Percentiles rank a stretch among this genome's conserved stretches.
Conservation (phyloP, 2,113 vertebrate species). For the Nothocercus julius region DNA sequence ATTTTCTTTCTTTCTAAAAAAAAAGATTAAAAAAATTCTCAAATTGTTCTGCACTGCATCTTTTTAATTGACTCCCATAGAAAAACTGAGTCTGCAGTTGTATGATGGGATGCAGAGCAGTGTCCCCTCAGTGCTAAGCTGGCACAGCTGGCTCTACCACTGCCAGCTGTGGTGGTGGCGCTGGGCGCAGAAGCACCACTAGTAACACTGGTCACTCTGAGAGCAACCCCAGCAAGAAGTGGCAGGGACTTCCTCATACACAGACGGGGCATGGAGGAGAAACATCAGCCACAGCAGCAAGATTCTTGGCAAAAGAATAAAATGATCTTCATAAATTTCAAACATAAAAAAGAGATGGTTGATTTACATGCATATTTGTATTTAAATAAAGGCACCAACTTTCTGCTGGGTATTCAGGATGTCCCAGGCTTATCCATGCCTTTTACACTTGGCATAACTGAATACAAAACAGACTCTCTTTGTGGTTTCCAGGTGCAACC, state of each 20-base stretch:
- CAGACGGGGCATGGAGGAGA: background rate
- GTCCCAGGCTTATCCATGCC: background rate
- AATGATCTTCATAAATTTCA: background rate
- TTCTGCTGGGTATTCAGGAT: background rate
- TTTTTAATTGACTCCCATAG: background rate
- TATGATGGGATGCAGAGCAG: background rate
- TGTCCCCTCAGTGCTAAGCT: background rate
- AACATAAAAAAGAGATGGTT: background rate
- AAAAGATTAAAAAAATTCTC: background rate
- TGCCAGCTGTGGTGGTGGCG: background rate
- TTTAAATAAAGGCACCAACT: background rate
- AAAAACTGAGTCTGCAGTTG: background rate
- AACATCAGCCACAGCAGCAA: background rate
- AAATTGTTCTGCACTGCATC: background rate
- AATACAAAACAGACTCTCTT: background rate
- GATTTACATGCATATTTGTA: background rate
- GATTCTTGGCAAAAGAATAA: background rate
- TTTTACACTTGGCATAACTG: background rate
- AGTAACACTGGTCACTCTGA: background rate
- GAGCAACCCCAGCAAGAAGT: background rate
- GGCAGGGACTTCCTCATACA: background rate
- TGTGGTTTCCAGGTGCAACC: background rate
- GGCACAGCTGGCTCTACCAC: background rate
- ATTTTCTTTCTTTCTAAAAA: background rate
- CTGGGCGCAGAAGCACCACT: background rate